Base-by-base conservation (phyloP, 2,113 vertebrate genomes). In the Rhegmatorhina hoffmannsi region DNA sequence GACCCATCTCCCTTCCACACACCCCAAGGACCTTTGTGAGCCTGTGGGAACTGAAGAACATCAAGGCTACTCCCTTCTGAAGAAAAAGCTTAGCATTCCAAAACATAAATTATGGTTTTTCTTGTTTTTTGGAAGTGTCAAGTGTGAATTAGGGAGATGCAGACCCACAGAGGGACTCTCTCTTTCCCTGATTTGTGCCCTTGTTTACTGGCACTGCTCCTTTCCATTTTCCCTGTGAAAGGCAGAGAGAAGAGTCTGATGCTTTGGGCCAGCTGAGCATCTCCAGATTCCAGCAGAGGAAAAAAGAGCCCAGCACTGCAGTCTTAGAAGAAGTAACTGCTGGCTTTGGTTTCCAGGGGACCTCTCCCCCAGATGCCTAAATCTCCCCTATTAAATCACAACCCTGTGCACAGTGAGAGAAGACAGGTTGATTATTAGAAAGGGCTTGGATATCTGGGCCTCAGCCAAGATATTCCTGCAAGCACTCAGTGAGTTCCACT, bases 111-210 rank as follows among this genome's bases (percentile, higher is more conserved):
- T 40, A 34, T 8, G 2, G 0, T 13, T 89, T 76, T 44, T 34
- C 36, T 38, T 29, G 43, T 16, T 16, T 20, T 16, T 3, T 17
- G 33, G 34, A 21, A 47, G 2, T 5, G 15, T 43, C 31, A 60
- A 13, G 28, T 13, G 10, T 34, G 21, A 60, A 77, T 31, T 33
- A n/a, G 18, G 2, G 49, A 76, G 33, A 29, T 16, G 3, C 15
- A 55, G 8, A 17, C 5, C 19, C 29, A 20, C 17, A n/a, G 28
- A 1, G 9, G 4, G 6, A 47, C 1, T 31, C 10, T 19, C 46
- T 19, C 9, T 19, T 24, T 26, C 9, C 28, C 36, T 58, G 17
- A 31, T 23, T 1, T 1, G 0, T 5, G 7, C 6, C 18, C 34
- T 20, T 68, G 17, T 31, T 1, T 47, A 47, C 46, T 47, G 46